phyloP scores from a whole-genome alignment of 2,113 vertebrate genomes.

The Colaptes auratus region DNA sequence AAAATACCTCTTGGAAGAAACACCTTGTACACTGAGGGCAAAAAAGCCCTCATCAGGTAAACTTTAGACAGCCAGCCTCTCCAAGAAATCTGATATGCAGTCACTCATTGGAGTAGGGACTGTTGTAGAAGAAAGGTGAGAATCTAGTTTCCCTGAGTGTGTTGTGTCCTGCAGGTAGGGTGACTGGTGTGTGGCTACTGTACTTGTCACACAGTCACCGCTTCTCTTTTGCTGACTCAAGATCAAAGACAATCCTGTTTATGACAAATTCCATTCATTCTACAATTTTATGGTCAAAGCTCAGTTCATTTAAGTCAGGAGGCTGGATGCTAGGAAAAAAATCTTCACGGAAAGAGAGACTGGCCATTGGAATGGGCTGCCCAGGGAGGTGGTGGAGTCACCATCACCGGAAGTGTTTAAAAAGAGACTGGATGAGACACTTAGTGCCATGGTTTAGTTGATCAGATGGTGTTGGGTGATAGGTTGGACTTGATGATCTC shows the following conservation, averaged over 20 bases:
- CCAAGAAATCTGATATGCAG: fast-evolving
- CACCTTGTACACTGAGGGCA: not conserved
- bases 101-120: not conserved
- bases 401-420: too few species aligned
- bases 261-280: not conserved
- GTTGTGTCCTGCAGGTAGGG: fast-evolving
- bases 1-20: not conserved
- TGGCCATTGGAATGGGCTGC: too few species aligned
- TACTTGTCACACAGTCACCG: not conserved
- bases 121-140: not conserved
- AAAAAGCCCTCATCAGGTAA: not conserved
- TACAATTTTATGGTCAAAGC: not conserved
- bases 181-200: too few species aligned
- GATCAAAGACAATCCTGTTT: not conserved
- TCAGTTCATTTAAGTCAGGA: not conserved
- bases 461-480: too few species aligned
- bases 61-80: not conserved
- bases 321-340: too few species aligned
- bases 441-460: too few species aligned
- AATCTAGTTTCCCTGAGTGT: not conserved
- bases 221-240: not conserved
- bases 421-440: too few species aligned
- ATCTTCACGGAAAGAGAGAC: too few species aligned
- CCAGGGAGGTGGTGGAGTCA: too few species aligned
- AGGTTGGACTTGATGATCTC: too few species aligned